phyloP scores from a whole-genome alignment of 2,797 vertebrate species.

The Lacerta viridis region DNA sequence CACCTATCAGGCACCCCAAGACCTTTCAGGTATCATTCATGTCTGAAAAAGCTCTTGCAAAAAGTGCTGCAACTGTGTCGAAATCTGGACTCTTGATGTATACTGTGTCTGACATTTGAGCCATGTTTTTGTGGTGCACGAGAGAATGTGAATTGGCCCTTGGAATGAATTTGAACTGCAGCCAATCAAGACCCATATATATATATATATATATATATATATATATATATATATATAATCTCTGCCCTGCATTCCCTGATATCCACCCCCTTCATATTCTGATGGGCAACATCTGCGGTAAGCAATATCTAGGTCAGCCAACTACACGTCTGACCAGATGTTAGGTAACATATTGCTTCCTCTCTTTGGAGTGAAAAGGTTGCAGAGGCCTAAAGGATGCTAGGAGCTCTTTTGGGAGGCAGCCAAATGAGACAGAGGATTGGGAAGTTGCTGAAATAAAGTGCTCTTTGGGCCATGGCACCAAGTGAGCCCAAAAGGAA shows the following conservation, averaged over 20 bases:
- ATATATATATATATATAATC: background rate
- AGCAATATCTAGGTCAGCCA: conserved; percentile 27
- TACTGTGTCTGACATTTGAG: background rate
- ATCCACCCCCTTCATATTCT: background rate
- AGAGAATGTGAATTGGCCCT: background rate
- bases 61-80: background rate
- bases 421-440: background rate
- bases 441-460: background rate
- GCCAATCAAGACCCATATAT: fast-evolving
- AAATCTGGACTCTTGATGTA: no score
- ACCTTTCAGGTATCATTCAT: no score
- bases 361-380: background rate
- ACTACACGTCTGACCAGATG: background rate
- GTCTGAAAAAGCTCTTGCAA: background rate
- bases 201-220: no score
- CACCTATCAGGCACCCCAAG: no score
- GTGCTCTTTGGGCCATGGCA: background rate
- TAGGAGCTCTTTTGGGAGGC: conserved; percentile 19
- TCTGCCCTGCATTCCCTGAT: background rate
- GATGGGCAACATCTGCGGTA: background rate
- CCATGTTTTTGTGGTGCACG: background rate
- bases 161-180: background rate
- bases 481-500: background rate
- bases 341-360: conserved; percentile 33
- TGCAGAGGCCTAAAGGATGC: conserved; percentile 1